These are phyloP conservation scores for Sinelater perroti DNA, from an alignment of 2,888 invertebrate genomes.

Conservation along the genomic window DNA sequence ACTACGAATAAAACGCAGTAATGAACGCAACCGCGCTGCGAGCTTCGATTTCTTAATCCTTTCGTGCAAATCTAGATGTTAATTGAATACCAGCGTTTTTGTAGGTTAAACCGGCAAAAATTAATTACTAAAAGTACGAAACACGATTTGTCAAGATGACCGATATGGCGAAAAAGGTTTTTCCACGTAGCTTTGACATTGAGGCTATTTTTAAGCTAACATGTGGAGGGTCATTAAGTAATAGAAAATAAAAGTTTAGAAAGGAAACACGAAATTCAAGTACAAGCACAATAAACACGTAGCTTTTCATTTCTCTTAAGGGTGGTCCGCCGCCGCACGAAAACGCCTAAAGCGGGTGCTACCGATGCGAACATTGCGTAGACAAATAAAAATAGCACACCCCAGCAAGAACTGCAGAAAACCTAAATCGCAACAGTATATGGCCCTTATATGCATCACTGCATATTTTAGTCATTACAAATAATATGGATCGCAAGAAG, in stretches of 20 bases:
- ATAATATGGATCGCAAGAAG: no score
- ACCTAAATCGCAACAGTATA: no score
- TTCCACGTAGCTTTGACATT: not conserved
- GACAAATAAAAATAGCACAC: constrained; percentile 32
- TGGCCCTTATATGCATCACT: no score
- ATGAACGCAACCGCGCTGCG: no score
- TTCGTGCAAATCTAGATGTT: no score
- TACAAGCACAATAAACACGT: constrained; percentile 19
- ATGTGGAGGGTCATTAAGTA: constrained; percentile 12
- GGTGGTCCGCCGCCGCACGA: constrained; percentile 11
- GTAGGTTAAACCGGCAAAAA: constrained; percentile 5
- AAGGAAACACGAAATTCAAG: constrained; percentile 16
- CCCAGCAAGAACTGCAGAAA: no score
- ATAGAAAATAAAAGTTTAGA: constrained; percentile 17
- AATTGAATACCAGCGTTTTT: constrained; percentile 12
- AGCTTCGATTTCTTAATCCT: no score
- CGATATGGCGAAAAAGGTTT: constrained; percentile 1
- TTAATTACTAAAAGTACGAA: constrained; percentile 8
- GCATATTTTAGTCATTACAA: no score
- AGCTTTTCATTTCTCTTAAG: constrained; percentile 20
- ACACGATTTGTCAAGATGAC: constrained; percentile 1
- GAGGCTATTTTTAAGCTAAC: constrained; percentile 1
- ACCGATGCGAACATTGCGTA: constrained; percentile 2
- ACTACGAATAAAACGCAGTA: no score
- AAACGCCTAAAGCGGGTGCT: constrained; percentile 8